A percentile compares a stretch with the other conserved stretches of the same genome.
phyloP scores from a whole-genome alignment of 2,797 vertebrate species.

The Phoxinus dragarum region DNA sequence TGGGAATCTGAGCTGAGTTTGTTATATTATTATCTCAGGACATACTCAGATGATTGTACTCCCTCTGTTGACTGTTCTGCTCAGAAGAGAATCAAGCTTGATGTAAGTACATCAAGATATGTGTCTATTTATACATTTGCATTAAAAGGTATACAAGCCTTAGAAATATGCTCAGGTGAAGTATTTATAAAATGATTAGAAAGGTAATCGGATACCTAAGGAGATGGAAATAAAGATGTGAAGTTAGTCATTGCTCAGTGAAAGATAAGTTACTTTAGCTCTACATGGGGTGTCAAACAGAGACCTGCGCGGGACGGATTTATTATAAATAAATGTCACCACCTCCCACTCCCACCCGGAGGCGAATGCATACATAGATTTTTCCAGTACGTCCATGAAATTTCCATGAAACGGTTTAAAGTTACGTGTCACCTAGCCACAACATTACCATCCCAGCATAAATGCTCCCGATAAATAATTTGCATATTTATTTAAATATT shows the following conservation, averaged over 20 bases:
- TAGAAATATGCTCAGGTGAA: not conserved
- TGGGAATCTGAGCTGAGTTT: constrained; percentile 15
- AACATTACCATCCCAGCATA: not conserved
- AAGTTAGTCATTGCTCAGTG: not conserved
- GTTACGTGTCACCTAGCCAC: not conserved
- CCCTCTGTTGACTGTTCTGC: constrained; percentile 58
- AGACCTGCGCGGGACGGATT: not conserved
- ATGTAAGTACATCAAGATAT: constrained; percentile 78
- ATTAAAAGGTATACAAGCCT: not conserved
- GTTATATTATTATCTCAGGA: constrained; percentile 72
- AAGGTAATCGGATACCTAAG: not conserved
- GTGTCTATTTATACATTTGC: not conserved
- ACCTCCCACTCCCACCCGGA: not conserved
- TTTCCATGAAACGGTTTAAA: not conserved
- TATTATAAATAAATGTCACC: too few relatives aligned
- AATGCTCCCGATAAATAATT: not conserved
- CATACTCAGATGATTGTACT: constrained; percentile 81
- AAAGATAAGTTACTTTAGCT: not conserved
- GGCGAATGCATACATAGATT: not conserved
- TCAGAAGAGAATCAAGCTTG: constrained; percentile 88
- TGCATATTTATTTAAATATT: too few relatives aligned
- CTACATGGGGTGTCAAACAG: not conserved
- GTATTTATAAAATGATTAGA: not conserved
- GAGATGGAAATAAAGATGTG: not conserved
- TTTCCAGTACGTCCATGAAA: not conserved